Base-by-base conservation (phyloP, 2,888 invertebrate species). In the Parnassius orleans region DNA sequence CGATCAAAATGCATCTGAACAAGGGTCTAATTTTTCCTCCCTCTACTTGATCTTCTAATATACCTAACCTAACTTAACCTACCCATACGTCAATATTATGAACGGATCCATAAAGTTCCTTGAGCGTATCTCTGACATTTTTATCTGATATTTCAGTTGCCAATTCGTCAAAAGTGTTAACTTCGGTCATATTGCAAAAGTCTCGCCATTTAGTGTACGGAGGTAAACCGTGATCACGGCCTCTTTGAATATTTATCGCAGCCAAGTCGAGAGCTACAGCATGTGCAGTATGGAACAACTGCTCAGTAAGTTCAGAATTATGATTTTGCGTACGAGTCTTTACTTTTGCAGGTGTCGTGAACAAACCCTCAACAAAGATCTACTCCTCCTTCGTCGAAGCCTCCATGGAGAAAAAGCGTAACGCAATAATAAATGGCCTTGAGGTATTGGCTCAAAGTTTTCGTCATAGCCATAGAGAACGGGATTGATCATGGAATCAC, bases 351-450 rank as follows among this genome's bases (percentile, higher is more conserved):
- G 99, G 95, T 2, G 95, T 94, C 0, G 94, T 95, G 78, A 97
- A 97, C 87, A 99, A 94, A 42, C 99, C 99, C 99, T 93, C 60
- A 99, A 84, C 41, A 99, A 83, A 0, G 99, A 91, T 99, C 99
- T 1, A 99, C 95, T 5, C 99, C 99, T 10, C 99, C 99, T 90
- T 99, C 99, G 70, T 98, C 98, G 0, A 2, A 98, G 81, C 63
- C 99, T 92, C 96, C 98, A 99, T 0, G 99, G 99, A 0, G 99
- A 99, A 88, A 99, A 99, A 0, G 99, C 99, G 82, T 98, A 95
- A 64, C 98, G 96, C 7, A 99, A 92, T 2, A 95, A 94, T 51
- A 99, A 90, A 80, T 99, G 95, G 0, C 99, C 98, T 86, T 98
- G 95, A 0, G 95, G 93, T 69, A 98, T 98, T 0, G 95, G 92